Evolutionary conservation across 2,113 vertebrate genomes (phyloP).

Genomic region (Neolamprologus variostigma): DNA sequence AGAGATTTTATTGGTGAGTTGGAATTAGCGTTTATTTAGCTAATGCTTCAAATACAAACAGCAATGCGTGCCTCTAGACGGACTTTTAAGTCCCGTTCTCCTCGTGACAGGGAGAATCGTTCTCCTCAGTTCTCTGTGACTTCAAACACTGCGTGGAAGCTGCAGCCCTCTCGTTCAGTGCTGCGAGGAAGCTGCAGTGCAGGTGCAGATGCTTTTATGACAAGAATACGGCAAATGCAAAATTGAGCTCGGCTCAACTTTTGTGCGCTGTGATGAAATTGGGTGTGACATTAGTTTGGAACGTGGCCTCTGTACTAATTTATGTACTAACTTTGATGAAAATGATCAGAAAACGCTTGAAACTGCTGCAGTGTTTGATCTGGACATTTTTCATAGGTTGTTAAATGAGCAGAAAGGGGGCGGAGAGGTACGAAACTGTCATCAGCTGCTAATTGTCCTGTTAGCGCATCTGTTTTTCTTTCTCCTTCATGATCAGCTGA

Average conservation of each 20-base stretch:
- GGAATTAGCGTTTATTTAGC: not conserved
- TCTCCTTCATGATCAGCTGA: not conserved
- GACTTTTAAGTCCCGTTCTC: not conserved
- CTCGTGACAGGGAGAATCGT: not conserved
- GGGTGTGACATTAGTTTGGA: not conserved
- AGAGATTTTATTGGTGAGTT: not conserved
- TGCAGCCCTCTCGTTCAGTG: not conserved
- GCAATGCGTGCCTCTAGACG: not conserved
- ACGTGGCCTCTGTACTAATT: not conserved
- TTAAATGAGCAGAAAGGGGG: not conserved
- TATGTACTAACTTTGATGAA: not conserved
- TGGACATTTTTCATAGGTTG: not conserved
- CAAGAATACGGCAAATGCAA: not conserved
- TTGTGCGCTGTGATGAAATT: not conserved
- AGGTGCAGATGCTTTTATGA: not conserved
- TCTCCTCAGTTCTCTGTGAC: not conserved
- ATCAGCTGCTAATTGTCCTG: not conserved
- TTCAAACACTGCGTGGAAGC: not conserved
- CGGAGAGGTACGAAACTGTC: not conserved
- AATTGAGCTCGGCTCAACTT: not conserved
- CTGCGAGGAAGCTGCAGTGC: not conserved
- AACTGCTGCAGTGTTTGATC: not conserved
- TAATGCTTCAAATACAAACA: not conserved
- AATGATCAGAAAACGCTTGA: fast-evolving
- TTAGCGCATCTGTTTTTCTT: fast-evolving